Evolutionary conservation across 35 echinoderm and acorn worm genomes (phyloP), one percentile per base, ranked within the genome.

Genomic region (Hemicentrotus pulcherrimus): DNA sequence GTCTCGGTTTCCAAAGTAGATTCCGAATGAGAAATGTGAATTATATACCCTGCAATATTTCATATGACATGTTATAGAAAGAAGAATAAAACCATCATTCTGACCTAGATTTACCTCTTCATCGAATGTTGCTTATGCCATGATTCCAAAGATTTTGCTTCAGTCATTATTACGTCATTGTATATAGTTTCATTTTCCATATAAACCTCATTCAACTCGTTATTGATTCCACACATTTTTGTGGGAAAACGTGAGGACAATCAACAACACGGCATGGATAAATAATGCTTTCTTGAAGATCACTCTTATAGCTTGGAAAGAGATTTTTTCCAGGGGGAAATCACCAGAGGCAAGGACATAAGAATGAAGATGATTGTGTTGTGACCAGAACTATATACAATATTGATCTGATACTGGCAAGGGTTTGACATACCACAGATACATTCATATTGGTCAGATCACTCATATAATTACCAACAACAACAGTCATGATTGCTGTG

Each of bases 1-100:
- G 61, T 70, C 61, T 94, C 96, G 6, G 86, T 96, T 24, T 86
- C 90, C 46, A 96, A 61, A 32, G 46, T 47, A 52, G 46, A 93
- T 31, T 47, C 91, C 2, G 91, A 90, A 90, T 90, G 31, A 90
- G 31, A 90, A 18, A 11, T 78, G 0, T 59, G 1, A 59, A 59
- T 59, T 78, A n/a, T 78, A 28, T 78, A 78, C 65, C 65, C 65
- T 78, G 65, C 65, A 78, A 78, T 78, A 78, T 78, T 55, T 55
- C 50, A 11, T 55, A 55, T 55, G 1, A 55, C 9, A 13, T 59
- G 9, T 59, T 55, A 78, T 28, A 78, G 65, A 78, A 28, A 78
- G 65, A 78, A 78, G 5, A 78, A 78, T 28, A n/a, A 55, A 78
- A 4, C 28, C 65, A 78, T 78, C 65, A 78, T 78, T 78, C 28